These are phyloP conservation scores for Cydia strobilella DNA, from an alignment of 1,140 invertebrate genomes.

Conservation along the genomic window DNA sequence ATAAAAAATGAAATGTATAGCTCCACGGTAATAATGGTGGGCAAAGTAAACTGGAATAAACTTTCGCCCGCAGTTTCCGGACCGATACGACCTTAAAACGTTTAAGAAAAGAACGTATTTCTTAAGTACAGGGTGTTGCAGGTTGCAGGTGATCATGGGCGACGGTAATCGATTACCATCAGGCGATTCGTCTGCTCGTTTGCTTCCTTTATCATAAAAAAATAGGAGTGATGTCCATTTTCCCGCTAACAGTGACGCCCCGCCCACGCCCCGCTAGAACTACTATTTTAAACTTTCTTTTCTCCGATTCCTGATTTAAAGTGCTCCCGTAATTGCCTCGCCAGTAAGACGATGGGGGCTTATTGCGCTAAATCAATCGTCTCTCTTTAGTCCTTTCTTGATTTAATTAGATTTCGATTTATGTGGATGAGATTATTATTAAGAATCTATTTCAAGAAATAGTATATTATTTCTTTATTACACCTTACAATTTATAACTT, in stretches of 20 bases:
- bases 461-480: neutral
- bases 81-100: no score
- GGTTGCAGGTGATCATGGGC: no score
- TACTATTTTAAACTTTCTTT: slow-evolving; percentile 17
- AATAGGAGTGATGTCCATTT: neutral
- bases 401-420: neutral
- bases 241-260: neutral
- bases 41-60: no score
- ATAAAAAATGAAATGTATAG: no score
- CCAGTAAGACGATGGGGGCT: slow-evolving; percentile 22
- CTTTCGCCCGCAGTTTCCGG: no score
- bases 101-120: no score
- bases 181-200: no score
- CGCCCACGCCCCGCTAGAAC: neutral
- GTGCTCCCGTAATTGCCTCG: slow-evolving; percentile 30
- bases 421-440: neutral
- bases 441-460: neutral
- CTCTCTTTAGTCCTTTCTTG: neutral
- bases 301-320: slow-evolving; percentile 11
- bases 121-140: no score
- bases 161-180: no score
- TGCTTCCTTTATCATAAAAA: no score
- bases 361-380: slow-evolving; percentile 9
- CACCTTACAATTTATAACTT: no score
- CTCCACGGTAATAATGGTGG: no score